Conservation (phyloP, 2,888 invertebrate species). For the Eubasilissa splendida region DNA sequence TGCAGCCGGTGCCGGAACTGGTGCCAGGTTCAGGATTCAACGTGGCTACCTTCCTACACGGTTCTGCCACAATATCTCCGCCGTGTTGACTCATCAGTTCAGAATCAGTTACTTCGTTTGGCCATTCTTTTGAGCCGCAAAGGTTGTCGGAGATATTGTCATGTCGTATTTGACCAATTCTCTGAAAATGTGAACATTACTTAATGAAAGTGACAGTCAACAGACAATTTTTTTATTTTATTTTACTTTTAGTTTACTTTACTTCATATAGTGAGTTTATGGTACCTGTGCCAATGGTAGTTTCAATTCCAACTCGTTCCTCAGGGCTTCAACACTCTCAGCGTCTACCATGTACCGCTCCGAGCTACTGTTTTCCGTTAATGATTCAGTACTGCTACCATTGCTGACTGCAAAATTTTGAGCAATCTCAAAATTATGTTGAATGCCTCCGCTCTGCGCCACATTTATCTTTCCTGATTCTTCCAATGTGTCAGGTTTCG, state of each 20-base stretch:
- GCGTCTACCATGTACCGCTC: conserved; percentile 77
- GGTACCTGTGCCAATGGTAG: conserved; percentile 79
- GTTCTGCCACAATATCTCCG: neutral
- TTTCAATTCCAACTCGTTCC: conserved; percentile 81
- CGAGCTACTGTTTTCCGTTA: conserved; percentile 70
- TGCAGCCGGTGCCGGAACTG: conserved; percentile 1
- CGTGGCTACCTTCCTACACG: neutral
- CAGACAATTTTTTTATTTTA: neutral
- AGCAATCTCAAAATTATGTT: conserved; percentile 9
- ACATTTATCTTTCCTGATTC: conserved; percentile 9
- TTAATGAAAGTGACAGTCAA: too few relatives aligned
- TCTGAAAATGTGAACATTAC: conserved; percentile 31
- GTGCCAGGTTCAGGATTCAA: neutral
- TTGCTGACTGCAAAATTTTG: conserved; percentile 14
- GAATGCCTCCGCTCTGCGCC: neutral
- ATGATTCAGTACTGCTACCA: conserved; percentile 64
- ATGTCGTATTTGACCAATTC: conserved; percentile 51
- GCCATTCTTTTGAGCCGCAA: conserved; percentile 28
- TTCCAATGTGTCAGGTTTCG: conserved; percentile 60
- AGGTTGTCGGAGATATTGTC: conserved; percentile 41
- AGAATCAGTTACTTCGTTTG: conserved; percentile 44
- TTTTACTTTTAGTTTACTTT: neutral
- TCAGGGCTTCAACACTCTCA: conserved; percentile 79
- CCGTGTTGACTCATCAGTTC: conserved; percentile 57
- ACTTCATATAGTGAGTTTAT: conserved; percentile 14